Base-by-base conservation (phyloP, 2,888 invertebrate genomes). In the Disparrhopalites patrizii region DNA sequence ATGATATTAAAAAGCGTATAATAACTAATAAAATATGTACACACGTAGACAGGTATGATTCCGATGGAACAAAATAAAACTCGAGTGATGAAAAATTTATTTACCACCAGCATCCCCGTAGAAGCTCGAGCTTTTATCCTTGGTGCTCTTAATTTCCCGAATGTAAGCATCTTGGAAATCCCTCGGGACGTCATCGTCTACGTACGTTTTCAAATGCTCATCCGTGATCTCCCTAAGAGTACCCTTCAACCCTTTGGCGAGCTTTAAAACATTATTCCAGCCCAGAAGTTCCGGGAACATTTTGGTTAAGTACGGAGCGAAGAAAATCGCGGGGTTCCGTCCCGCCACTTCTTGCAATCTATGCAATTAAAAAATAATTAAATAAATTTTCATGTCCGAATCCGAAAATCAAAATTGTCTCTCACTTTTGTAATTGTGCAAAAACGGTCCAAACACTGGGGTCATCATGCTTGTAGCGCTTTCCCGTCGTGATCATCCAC, bases 401-500 rank as follows among this genome's bases (percentile, higher is more conserved):
- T n/a, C n/a, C 7, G 40, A 40, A 18, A 40, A 13, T 18, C 15
- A 7, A 40, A 15, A 40, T 18, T 40, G 18, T 47, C 2, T 23
- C 18, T 3, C 15, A 36, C 43, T 23, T 51, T 25, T 30, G 23
- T 10, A 62, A 18, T 8, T 18, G 7, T 20, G 38, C 25, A 36
- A 58, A 40, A 15, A 58, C 20, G 4, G 20, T 8, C 30, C 30
- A 30, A n/a, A 43, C 18, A 13, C 60, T 13, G n/a, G 23, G 36
- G 43, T 58, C 60, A 30, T 36, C 40, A 5, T 40, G 36, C 20
- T 20, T 25, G 27, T 40, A 58, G 2, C 60, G 38, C 5, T 58
- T 43, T 58, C 60, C 60, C 1, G 60, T 58, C 25, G 60, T 47
- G 43, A 58, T 58, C 15, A 43, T 58, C 60, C 60, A 58, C 18